Evolutionary conservation across 23 tunicate species (phyloP).

Genomic region (Ascidia mentula): DNA sequence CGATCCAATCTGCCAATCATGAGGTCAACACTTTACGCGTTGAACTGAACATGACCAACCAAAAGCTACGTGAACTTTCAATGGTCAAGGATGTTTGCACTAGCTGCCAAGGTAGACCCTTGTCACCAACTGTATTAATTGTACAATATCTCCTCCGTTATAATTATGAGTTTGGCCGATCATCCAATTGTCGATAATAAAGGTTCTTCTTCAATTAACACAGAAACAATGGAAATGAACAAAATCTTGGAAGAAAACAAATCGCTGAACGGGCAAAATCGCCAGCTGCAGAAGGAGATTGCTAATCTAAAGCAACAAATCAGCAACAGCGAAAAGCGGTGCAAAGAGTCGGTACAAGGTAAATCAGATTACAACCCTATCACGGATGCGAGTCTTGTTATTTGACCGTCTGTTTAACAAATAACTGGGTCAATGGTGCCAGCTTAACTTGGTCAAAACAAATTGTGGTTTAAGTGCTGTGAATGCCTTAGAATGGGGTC

Average conservation of each 20-base stretch:
- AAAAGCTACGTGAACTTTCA: slow-evolving; percentile 62
- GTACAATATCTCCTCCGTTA: too few species aligned
- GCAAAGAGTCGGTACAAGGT: slow-evolving; percentile 39
- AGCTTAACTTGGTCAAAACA: neutral
- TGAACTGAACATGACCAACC: slow-evolving; percentile 73
- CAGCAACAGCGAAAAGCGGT: slow-evolving; percentile 52
- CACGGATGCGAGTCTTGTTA: neutral
- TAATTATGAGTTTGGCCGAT: too few species aligned
- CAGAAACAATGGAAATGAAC: slow-evolving; percentile 65
- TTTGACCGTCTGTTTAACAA: neutral
- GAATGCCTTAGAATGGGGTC: neutral
- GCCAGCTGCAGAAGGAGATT: slow-evolving; percentile 67
- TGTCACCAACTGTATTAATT: too few species aligned
- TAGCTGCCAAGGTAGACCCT: slow-evolving; percentile 49
- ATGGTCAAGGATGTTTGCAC: slow-evolving; percentile 40
- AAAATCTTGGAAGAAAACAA: slow-evolving; percentile 67
- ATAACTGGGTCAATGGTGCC: neutral
- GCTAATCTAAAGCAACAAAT: slow-evolving; percentile 70
- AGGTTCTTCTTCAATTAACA: neutral
- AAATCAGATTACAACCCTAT: neutral
- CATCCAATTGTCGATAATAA: too few species aligned
- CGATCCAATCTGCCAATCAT: slow-evolving; percentile 81
- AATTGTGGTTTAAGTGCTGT: neutral
- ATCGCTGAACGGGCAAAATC: slow-evolving; percentile 28
- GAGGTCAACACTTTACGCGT: slow-evolving; percentile 66